Evolutionary conservation across 2,888 invertebrate species (phyloP).

Genomic region (Melanchra persicariae): DNA sequence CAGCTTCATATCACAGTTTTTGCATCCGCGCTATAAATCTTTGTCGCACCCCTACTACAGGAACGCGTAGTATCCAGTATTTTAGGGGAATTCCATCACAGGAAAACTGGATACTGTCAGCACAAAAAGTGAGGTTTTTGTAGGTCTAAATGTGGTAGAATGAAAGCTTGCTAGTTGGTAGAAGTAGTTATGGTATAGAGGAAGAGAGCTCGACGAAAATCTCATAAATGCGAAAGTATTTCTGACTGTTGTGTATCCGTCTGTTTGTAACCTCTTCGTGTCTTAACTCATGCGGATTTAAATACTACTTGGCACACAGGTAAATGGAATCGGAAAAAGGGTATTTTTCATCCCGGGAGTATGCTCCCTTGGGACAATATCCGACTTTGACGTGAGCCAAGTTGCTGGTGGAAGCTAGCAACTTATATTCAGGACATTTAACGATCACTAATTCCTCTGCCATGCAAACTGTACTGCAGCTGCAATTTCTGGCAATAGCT

Average conservation of each 20-base stretch:
- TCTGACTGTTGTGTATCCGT: no score
- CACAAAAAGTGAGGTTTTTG: background rate
- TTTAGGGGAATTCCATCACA: constrained; percentile 34
- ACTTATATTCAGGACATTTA: constrained; percentile 9
- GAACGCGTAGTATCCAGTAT: constrained; percentile 15
- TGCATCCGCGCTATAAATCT: constrained; percentile 57
- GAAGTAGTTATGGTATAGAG: background rate
- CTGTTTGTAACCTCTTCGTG: no score
- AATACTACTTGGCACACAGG: no score
- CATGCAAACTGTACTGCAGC: constrained; percentile 9
- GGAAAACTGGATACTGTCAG: background rate
- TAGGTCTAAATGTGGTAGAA: background rate
- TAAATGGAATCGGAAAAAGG: background rate
- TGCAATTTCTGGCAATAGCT: constrained; percentile 43
- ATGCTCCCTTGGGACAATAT: no score
- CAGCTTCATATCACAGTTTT: constrained; percentile 60
- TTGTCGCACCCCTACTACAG: background rate
- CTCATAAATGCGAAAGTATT: no score
- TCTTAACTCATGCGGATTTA: no score
- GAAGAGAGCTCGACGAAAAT: background rate
- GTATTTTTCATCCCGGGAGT: background rate
- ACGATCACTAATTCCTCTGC: constrained; percentile 1
- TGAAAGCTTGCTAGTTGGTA: background rate
- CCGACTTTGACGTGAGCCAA: no score
- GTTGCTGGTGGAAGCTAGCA: background rate